phyloP scores from a whole-genome alignment of 2,113 vertebrate genomes.

The Lota lota region DNA sequence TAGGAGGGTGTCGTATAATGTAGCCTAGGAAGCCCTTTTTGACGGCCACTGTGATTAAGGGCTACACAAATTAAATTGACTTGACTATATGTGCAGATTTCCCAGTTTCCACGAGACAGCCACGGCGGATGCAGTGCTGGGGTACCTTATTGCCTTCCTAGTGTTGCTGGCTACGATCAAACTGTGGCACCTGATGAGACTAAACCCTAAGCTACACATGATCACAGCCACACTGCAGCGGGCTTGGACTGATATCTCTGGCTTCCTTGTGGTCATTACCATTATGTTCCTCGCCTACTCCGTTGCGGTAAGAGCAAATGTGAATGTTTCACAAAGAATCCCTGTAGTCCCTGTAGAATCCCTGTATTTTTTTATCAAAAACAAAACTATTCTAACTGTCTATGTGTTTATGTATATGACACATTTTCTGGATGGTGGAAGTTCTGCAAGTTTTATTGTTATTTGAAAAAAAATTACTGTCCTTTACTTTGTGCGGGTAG shows the following conservation, averaged over 20 bases:
- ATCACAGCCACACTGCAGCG: conserved; percentile 85
- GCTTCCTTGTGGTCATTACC: conserved; percentile 83
- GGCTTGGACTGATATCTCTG: conserved; percentile 93
- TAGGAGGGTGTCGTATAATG: too few relatives aligned
- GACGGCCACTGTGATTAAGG: too few relatives aligned
- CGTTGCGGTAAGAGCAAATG: conserved; percentile 78
- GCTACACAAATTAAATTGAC: too few relatives aligned
- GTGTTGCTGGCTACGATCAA: conserved; percentile 91
- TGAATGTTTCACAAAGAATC: conserved; percentile 24
- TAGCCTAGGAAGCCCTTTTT: too few relatives aligned
- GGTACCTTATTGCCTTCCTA: conserved; percentile 91
- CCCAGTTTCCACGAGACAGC: conserved; percentile 89
- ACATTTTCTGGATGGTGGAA: background rate
- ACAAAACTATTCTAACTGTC: too few relatives aligned
- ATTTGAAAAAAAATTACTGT: too few relatives aligned
- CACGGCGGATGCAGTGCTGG: conserved; percentile 82
- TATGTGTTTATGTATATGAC: background rate
- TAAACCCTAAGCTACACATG: conserved; percentile 93
- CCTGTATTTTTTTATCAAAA: background rate
- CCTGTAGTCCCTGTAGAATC: conserved; percentile 11
- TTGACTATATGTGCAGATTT: conserved; percentile 64
- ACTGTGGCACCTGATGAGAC: conserved; percentile 90
- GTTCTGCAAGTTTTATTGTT: too few relatives aligned
- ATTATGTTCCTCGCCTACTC: conserved; percentile 94
- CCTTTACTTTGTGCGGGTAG: too few relatives aligned